phyloP scores from a whole-genome alignment of 37 sponge, comb jelly and placozoan genomes.

The Aplysina aerophoba region DNA sequence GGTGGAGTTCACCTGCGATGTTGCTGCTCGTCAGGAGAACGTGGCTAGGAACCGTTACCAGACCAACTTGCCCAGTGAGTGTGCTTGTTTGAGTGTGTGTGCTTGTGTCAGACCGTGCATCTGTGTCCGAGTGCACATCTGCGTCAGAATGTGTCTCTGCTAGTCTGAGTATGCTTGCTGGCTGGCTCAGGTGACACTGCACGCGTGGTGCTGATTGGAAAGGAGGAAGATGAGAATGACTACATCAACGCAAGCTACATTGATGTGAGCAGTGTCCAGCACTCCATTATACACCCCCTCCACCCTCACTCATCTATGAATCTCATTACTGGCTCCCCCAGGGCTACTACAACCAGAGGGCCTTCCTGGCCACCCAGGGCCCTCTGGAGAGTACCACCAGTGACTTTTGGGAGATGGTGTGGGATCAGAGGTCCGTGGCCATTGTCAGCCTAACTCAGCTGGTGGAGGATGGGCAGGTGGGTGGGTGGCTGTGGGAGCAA shows the following conservation, averaged over 20 bases:
- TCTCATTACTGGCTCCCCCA: neutral
- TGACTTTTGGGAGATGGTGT: slow-evolving; percentile 80
- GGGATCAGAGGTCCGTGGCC: slow-evolving; percentile 71
- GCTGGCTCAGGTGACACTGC: slow-evolving; percentile 30
- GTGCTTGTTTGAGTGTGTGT: neutral
- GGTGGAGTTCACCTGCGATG: slow-evolving; percentile 67
- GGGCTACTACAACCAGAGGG: slow-evolving; percentile 74
- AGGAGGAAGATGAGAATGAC: neutral
- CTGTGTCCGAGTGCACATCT: neutral
- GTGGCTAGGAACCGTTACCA: slow-evolving; percentile 61
- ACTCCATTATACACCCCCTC: neutral
- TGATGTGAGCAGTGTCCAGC: neutral
- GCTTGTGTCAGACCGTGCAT: slow-evolving; percentile 6
- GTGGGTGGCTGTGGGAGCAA: too few species aligned
- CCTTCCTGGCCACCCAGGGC: slow-evolving; percentile 75
- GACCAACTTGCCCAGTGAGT: slow-evolving; percentile 64
- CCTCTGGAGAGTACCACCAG: slow-evolving; percentile 58
- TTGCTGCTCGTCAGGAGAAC: slow-evolving; percentile 70
- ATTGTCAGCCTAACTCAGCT: slow-evolving; percentile 75
- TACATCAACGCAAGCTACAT: too few species aligned
- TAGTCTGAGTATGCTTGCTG: neutral
- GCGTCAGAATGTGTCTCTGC: too few species aligned
- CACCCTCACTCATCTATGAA: too few species aligned
- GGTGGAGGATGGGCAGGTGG: slow-evolving; percentile 59
- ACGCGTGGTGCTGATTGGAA: slow-evolving; percentile 1